Conservation (phyloP, 2,113 vertebrate genomes). For the Mesitornis unicolor region DNA sequence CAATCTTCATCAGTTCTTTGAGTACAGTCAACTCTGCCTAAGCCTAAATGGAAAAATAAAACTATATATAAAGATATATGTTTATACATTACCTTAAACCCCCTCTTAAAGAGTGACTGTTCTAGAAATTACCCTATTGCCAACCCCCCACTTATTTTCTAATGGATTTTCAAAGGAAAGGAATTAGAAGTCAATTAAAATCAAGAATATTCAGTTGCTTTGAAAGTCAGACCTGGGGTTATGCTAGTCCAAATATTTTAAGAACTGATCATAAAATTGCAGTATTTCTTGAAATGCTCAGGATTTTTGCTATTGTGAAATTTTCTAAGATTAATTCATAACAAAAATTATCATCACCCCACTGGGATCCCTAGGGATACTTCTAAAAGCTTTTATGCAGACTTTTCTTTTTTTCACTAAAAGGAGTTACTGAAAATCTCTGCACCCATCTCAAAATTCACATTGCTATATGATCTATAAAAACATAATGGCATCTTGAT, state of each 20-base stretch:
- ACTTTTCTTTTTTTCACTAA: not conserved
- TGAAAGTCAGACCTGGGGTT: not conserved
- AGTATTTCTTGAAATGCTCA: not conserved
- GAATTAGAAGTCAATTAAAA: not conserved
- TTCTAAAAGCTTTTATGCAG: not conserved
- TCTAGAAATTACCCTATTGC: not conserved
- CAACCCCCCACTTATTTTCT: not conserved
- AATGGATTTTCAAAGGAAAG: not conserved
- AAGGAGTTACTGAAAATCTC: not conserved
- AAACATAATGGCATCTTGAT: not conserved
- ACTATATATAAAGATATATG: not conserved
- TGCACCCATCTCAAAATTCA: not conserved
- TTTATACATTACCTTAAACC: not conserved
- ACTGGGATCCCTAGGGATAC: not conserved
- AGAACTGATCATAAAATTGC: not conserved
- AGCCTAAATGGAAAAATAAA: not conserved
- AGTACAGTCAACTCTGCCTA: not conserved
- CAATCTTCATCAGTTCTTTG: not conserved
- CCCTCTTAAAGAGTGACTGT: not conserved
- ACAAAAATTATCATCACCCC: not conserved
- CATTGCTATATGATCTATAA: not conserved
- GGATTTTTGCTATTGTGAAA: not conserved
- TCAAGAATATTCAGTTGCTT: not conserved
- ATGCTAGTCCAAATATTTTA: not conserved
- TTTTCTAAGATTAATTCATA: not conserved